A percentile compares a stretch with the other conserved stretches of the same genome.
Conservation (phyloP, 2,113 vertebrate species). For the Gracilinanus agilis region DNA sequence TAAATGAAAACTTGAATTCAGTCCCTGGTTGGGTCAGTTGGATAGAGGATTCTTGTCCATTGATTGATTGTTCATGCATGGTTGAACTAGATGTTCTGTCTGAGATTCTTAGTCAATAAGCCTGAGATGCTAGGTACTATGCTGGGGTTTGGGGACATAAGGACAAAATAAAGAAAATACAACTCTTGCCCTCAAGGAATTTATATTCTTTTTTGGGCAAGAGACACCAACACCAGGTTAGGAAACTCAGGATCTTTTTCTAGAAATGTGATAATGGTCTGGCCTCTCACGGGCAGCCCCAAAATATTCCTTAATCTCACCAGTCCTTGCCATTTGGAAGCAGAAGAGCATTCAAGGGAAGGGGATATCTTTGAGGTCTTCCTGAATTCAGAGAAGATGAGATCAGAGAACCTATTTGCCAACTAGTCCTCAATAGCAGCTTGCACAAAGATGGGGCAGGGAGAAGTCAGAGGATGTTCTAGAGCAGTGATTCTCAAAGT, state of each 20-base stretch:
- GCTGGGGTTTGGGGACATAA: not conserved
- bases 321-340: not conserved
- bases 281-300: not conserved
- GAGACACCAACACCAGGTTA: not conserved
- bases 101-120: not conserved
- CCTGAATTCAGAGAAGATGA: not conserved
- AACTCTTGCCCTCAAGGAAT: not conserved
- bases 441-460: not conserved
- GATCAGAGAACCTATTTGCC: not conserved
- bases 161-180: not conserved
- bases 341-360: not conserved
- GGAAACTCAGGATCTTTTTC: not conserved
- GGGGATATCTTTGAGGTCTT: not conserved
- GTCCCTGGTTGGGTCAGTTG: not conserved
- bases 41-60: no score
- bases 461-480: not conserved
- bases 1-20: no score
- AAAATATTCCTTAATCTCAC: not conserved
- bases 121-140: not conserved
- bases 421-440: not conserved
- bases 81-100: no score
- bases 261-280: not conserved
- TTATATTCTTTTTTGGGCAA: not conserved
- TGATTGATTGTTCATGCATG: not conserved
- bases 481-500: no score